Percentiles rank a stretch among this genome's conserved stretches.
Evolutionary conservation across 2,888 invertebrate species (phyloP).

Genomic region (Leptothorax acervorum): DNA sequence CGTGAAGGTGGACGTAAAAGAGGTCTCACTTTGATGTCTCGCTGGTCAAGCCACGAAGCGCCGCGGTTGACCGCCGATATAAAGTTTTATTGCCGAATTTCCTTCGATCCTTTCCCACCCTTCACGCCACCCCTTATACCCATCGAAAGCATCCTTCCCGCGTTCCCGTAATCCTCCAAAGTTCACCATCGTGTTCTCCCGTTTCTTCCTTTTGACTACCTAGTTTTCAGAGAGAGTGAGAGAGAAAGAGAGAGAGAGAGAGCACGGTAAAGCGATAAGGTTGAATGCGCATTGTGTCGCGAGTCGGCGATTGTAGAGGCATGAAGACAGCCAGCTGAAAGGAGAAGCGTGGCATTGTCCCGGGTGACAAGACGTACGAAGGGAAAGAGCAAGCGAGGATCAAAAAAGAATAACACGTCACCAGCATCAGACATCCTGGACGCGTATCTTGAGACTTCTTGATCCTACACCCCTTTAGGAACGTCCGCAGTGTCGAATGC

Average conservation of each 20-base stretch:
- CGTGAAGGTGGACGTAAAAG: not conserved
- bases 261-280: conserved; percentile 35
- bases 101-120: conserved; percentile 37
- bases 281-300: conserved; percentile 45
- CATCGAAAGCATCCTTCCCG: conserved; percentile 15
- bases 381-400: conserved; percentile 16
- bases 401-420: conserved; percentile 19
- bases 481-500: not conserved
- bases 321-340: conserved; percentile 40
- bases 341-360: conserved; percentile 52
- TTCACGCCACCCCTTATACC: not conserved
- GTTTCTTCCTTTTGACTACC: conserved; percentile 30
- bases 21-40: conserved; percentile 12
- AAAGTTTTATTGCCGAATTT: conserved; percentile 70
- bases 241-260: conserved; percentile 17
- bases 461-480: not conserved
- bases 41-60: conserved; percentile 28
- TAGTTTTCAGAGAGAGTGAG: conserved; percentile 20
- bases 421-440: conserved; percentile 16
- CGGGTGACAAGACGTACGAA: conserved; percentile 44
- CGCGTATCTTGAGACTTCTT: not conserved
- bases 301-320: conserved; percentile 28
- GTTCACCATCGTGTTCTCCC: not conserved
- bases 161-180: conserved; percentile 8
- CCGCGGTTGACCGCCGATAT: conserved; percentile 56